Evolutionary conservation across 37 sponge, comb jelly and placozoan species (phyloP).

Genomic region (Ephydatia muelleri): DNA sequence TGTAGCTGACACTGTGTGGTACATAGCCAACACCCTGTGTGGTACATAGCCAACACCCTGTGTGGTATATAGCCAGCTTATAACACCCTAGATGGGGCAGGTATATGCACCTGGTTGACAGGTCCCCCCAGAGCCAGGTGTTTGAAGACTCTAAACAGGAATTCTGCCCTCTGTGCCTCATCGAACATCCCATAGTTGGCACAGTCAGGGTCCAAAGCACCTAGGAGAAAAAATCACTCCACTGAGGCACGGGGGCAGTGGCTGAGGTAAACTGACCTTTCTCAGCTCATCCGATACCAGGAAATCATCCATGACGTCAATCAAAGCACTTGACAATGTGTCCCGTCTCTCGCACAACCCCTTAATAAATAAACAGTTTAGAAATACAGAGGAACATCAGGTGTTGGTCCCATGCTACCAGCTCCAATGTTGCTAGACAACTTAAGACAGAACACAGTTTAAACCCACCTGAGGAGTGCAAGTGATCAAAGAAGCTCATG

Average conservation of each 20-base stretch:
- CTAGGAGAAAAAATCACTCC: not conserved
- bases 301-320: constrained; percentile 68
- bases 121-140: constrained; percentile 82
- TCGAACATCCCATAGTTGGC: constrained; percentile 60
- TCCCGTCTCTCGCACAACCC: constrained; percentile 71
- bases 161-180: constrained; percentile 61
- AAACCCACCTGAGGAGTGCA: constrained; percentile 29
- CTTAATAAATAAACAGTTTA: constrained; percentile 20
- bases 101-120: constrained; percentile 72
- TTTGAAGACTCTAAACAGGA: constrained; percentile 72
- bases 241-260: not conserved
- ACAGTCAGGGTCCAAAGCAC: constrained; percentile 62
- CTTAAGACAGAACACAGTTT: not conserved
- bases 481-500: constrained; percentile 84
- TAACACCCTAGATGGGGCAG: no score
- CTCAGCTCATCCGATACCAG: constrained; percentile 81
- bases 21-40: no score
- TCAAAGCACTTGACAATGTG: constrained; percentile 80
- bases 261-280: constrained; percentile 44
- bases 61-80: no score
- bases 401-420: not conserved
- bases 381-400: not conserved
- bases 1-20: no score
- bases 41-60: no score
- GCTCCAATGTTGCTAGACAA: not conserved